These are phyloP conservation scores for Nerophis ophidion DNA, from an alignment of 2,113 vertebrate species.

Conservation along the genomic window DNA sequence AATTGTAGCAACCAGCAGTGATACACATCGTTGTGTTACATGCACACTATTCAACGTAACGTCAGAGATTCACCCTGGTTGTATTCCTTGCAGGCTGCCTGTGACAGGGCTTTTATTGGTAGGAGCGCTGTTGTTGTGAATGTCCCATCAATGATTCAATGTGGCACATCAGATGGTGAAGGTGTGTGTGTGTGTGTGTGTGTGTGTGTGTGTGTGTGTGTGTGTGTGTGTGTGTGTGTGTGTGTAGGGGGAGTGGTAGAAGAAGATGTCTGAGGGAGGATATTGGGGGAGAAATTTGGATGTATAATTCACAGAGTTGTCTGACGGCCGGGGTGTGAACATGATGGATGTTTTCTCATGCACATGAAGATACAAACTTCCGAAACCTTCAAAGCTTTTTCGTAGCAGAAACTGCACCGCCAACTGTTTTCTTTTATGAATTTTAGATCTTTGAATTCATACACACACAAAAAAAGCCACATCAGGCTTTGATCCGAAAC, in stretches of 20 bases:
- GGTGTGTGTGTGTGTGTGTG: too few species aligned
- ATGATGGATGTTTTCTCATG: constrained; percentile 48
- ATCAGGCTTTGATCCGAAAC: background rate
- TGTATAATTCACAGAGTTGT: constrained; percentile 70
- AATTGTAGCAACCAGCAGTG: background rate
- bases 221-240: too few species aligned
- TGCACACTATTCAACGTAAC: constrained; percentile 30
- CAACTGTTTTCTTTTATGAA: constrained; percentile 34
- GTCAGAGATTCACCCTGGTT: constrained; percentile 28
- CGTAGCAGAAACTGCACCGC: constrained; percentile 17
- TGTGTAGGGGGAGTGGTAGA: constrained; percentile 23
- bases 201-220: too few species aligned
- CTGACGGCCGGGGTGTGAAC: constrained; percentile 51
- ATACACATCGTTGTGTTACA: constrained; percentile 30
- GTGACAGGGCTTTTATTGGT: constrained; percentile 68
- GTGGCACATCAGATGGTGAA: constrained; percentile 57
- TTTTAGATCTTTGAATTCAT: too few species aligned
- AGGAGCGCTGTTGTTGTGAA: constrained; percentile 61
- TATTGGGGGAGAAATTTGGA: constrained; percentile 50
- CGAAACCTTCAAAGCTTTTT: constrained; percentile 33
- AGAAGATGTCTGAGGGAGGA: constrained; percentile 56
- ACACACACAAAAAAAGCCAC: background rate
- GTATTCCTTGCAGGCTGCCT: constrained; percentile 42
- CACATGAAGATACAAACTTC: constrained; percentile 35
- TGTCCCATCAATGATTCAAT: constrained; percentile 75